phyloP scores from a whole-genome alignment of 2,113 vertebrate species.

The Thymallus thymallus region DNA sequence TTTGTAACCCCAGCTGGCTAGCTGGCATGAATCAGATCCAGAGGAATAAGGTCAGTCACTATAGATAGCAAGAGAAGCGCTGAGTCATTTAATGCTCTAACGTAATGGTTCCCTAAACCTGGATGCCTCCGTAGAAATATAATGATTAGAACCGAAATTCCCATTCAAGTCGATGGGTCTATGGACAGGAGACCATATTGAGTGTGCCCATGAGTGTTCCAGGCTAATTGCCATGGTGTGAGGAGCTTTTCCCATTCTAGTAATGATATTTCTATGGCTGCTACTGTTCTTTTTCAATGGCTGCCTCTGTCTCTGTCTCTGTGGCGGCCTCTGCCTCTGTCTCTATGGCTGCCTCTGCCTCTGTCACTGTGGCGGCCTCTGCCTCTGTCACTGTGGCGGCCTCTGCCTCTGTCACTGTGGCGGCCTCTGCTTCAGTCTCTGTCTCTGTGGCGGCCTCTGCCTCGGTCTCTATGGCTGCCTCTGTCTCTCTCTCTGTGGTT shows the following conservation, averaged over 20 bases:
- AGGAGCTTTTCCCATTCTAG: neutral
- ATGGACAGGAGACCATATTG: neutral
- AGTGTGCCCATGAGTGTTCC: too few species aligned
- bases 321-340: too few species aligned
- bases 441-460: too few species aligned
- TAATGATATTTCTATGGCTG: neutral
- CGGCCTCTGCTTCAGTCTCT: too few species aligned
- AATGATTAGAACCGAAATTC: neutral
- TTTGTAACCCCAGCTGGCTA: neutral
- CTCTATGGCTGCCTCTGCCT: too few species aligned
- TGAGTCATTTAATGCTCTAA: neutral
- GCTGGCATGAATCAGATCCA: too few species aligned
- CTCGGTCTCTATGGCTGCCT: too few species aligned
- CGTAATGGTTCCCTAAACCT: neutral
- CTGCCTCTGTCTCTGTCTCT: too few species aligned
- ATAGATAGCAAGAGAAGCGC: neutral
- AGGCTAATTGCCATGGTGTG: too few species aligned
- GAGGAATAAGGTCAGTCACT: neutral
- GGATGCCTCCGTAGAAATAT: neutral
- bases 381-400: too few species aligned
- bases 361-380: too few species aligned
- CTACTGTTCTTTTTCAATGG: neutral
- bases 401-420: too few species aligned
- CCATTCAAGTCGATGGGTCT: neutral
- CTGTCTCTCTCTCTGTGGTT: neutral